Evolutionary conservation across 1,140 invertebrate species (phyloP), one percentile per base, ranked within the genome.

Genomic region (Drosophila hydei): DNA sequence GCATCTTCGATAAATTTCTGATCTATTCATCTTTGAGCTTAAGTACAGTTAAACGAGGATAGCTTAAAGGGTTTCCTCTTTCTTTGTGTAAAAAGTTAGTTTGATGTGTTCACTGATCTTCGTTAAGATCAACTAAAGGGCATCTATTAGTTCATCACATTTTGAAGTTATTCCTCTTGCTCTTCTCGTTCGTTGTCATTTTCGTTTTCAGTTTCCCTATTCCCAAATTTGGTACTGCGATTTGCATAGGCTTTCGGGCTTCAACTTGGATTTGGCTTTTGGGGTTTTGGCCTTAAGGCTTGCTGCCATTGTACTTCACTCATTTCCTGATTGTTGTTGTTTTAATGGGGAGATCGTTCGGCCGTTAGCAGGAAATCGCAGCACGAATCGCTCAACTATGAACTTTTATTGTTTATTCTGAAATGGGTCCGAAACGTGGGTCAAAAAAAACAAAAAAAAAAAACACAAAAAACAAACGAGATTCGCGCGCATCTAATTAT

Each of bases 281-380:
- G 9, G 19, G 19, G 14, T 47, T 70, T 19, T 58, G 14, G 14
- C 18, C 27, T 36, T 50, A 33, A n/a, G 30, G 38, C 50, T 63
- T 18, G 43, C 45, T 33, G 45, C 47, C 43, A 48, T 25, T 52
- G 23, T 43, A 42, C 9, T 54, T 52, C 33, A 19, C 50, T 64
- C 75, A 76, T 75, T 75, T 75, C 56, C 64, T 27, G 54, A 27
- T 40, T 23, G 19, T 42, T 25, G 60, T 43, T 75, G 68, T 56
- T 16, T 5, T n/a, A 48, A 8, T 27, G 4, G 38, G 16, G 51
- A 43, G 36, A 43, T 54, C 47, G 21, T 30, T 1, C 19, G 42
- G 54, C 21, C 47, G 47, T 48, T 50, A 27, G 40, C 67, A 55
- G 65, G 65, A 62, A 69, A 54, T 14, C 38, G 12, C 21, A 6